Evolutionary conservation across 2,113 vertebrate genomes (phyloP).

Genomic region (Chionodraco myersi): DNA sequence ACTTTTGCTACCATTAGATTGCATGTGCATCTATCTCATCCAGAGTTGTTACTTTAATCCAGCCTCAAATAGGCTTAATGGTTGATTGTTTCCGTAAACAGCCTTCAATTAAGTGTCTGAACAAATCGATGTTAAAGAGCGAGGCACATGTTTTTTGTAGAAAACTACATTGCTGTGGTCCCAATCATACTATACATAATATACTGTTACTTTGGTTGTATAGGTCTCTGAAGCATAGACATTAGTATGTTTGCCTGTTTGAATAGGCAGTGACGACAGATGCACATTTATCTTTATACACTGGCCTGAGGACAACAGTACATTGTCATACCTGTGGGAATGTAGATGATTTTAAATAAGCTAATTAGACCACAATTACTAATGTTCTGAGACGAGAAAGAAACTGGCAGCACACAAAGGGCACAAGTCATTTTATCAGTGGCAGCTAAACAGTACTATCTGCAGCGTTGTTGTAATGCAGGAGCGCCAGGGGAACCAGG

Average conservation of each 20-base stretch:
- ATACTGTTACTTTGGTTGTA: no score
- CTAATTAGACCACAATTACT: neutral
- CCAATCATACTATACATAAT: no score
- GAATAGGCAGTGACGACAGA: neutral
- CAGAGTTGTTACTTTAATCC: no score
- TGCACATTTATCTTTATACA: neutral
- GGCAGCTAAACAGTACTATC: neutral
- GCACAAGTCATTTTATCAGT: conserved; percentile 1
- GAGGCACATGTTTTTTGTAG: no score
- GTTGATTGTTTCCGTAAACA: no score
- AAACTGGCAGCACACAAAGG: neutral
- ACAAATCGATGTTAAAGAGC: no score
- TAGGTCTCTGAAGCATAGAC: neutral
- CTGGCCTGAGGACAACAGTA: no score
- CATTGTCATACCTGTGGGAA: neutral
- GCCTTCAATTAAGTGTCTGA: no score
- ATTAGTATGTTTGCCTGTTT: neutral
- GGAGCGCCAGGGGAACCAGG: neutral
- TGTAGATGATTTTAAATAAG: neutral
- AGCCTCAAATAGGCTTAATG: no score
- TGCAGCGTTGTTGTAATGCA: conserved; percentile 2
- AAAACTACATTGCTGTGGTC: no score
- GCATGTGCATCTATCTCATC: no score
- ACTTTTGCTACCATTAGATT: no score
- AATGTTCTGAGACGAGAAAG: neutral